Conservation (phyloP, 2,888 invertebrate species). For the Petrophora chlorosata region DNA sequence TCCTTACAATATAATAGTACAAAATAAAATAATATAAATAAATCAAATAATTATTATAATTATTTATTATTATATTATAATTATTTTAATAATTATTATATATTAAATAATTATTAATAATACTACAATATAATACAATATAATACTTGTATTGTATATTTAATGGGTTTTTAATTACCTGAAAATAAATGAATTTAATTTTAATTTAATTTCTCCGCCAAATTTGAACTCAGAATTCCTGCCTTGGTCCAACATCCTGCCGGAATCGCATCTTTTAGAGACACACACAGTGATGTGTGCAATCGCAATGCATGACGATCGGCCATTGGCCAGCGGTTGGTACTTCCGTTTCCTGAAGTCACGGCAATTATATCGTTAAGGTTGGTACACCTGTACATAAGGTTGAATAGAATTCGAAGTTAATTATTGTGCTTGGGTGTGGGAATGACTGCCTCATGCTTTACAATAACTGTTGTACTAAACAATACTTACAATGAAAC, state of each 20-base stretch:
- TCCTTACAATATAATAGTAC: no score
- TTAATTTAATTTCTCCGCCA: no score
- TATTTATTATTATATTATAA: no score
- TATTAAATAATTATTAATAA: no score
- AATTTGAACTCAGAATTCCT: no score
- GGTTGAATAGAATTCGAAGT: slow-evolving; percentile 38
- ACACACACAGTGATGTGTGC: slow-evolving; percentile 39
- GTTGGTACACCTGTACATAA: slow-evolving; percentile 65
- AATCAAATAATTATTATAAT: no score
- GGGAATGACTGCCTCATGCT: slow-evolving; percentile 34
- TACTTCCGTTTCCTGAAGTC: slow-evolving; percentile 77
- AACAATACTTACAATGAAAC: slow-evolving; percentile 17
- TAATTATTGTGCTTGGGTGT: slow-evolving; percentile 19
- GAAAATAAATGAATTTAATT: no score
- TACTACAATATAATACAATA: not conserved
- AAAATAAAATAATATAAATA: no score
- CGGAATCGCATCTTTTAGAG: slow-evolving; percentile 9
- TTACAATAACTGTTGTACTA: slow-evolving; percentile 34
- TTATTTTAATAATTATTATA: no score
- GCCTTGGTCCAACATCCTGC: slow-evolving; percentile 10
- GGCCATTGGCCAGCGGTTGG: slow-evolving; percentile 57
- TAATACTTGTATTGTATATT: no score
- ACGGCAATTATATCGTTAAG: slow-evolving; percentile 60
- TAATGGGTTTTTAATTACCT: no score
- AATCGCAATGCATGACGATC: slow-evolving; percentile 61